Percentiles rank a stretch among this genome's conserved stretches.
Evolutionary conservation across 2,113 vertebrate genomes (phyloP).

Genomic region (Peucedramus taeniatus): DNA sequence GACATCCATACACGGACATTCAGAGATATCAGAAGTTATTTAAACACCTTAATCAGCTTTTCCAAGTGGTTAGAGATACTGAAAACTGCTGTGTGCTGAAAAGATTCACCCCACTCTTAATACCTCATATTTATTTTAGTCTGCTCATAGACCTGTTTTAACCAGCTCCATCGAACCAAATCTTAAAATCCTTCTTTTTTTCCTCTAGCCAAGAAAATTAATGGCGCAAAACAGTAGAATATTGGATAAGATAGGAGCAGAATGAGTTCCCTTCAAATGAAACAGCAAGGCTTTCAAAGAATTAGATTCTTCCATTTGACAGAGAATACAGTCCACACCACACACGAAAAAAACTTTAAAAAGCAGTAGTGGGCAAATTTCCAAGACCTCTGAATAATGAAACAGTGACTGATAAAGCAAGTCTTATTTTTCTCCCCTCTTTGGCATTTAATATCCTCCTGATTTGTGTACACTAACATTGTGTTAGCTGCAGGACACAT

Average conservation of each 20-base stretch:
- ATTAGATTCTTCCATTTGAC: neutral
- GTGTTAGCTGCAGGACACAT: neutral
- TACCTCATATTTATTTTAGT: neutral
- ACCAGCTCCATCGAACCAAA: neutral
- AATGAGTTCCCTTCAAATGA: neutral
- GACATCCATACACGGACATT: neutral
- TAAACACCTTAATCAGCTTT: conserved; percentile 38
- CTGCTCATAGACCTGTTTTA: neutral
- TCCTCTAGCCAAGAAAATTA: neutral
- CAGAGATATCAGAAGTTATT: conserved; percentile 9
- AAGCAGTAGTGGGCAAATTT: neutral
- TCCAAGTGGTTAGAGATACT: conserved; percentile 13
- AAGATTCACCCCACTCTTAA: neutral
- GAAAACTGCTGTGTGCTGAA: neutral
- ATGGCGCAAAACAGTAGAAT: neutral
- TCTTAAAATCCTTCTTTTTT: neutral
- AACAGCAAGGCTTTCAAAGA: neutral
- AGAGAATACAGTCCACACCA: neutral
- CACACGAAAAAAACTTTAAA: neutral
- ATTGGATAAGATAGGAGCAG: neutral
- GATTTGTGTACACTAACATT: neutral
- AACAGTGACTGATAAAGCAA: neutral
- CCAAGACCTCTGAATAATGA: neutral
- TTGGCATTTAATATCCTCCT: neutral
- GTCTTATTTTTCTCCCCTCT: neutral